Percentiles rank a stretch among this genome's conserved stretches.
Evolutionary conservation across 2,113 vertebrate genomes (phyloP).

Genomic region (Lucifuga dentata): DNA sequence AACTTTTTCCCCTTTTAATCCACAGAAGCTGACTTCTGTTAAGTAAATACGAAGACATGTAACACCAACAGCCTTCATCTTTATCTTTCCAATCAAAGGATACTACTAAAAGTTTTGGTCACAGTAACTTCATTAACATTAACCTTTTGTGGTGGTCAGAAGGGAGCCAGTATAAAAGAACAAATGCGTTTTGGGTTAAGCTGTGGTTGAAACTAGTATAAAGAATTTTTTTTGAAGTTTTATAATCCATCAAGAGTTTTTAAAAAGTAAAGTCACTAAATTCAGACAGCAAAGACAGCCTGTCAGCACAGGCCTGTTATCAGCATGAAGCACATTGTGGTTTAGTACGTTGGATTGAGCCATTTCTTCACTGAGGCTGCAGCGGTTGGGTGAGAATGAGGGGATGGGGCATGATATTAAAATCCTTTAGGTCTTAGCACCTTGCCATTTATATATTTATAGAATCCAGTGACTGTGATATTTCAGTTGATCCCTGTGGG

Average conservation of each 20-base stretch:
- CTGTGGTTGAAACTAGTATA: conserved; percentile 12
- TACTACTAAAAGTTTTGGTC: conserved; percentile 5
- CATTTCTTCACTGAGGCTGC: neutral
- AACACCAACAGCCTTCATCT: conserved; percentile 5
- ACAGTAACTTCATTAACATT: conserved; percentile 30
- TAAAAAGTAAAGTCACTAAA: neutral
- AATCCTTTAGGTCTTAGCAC: neutral
- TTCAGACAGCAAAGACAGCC: neutral
- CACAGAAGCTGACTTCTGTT: conserved; percentile 50
- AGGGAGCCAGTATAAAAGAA: conserved; percentile 2
- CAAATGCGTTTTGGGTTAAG: neutral
- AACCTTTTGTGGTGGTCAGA: conserved; percentile 2
- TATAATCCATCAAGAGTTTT: neutral
- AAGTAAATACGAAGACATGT: conserved; percentile 50
- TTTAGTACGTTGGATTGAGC: neutral
- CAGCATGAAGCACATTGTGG: conserved; percentile 22
- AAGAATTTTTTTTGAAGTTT: neutral
- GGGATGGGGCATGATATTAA: neutral
- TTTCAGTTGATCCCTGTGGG: conserved; percentile 1
- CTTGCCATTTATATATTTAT: neutral
- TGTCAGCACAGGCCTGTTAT: conserved; percentile 26
- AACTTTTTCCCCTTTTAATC: conserved; percentile 39
- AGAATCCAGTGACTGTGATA: neutral
- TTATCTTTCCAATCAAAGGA: conserved; percentile 28
- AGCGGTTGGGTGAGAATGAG: neutral